Evolutionary conservation across 2,888 invertebrate species (phyloP).

Genomic region (Halictus ligatus): DNA sequence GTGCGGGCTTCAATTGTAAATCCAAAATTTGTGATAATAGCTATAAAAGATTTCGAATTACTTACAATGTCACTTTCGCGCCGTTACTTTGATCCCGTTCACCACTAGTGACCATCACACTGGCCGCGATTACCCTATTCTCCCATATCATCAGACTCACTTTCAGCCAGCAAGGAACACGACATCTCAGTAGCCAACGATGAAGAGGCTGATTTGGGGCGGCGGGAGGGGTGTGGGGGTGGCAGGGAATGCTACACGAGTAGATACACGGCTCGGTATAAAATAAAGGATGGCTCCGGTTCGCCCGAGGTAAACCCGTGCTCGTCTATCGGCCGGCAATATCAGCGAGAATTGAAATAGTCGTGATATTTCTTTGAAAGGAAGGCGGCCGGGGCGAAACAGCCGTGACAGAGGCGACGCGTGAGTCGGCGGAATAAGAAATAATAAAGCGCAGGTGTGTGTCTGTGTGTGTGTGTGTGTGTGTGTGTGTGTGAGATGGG

Average conservation of each 20-base stretch:
- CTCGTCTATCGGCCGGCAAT: slow-evolving; percentile 79
- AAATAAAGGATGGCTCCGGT: slow-evolving; percentile 75
- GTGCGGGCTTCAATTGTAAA: no score
- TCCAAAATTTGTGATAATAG: no score
- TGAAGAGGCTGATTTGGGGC: background rate
- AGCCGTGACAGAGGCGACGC: slow-evolving; percentile 42
- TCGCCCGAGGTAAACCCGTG: slow-evolving; percentile 71
- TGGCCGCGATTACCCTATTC: background rate
- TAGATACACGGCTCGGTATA: slow-evolving; percentile 62
- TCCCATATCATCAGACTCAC: background rate
- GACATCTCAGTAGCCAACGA: background rate
- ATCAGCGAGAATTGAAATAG: slow-evolving; percentile 82
- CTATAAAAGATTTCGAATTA: no score
- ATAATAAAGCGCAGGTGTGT: slow-evolving; percentile 62
- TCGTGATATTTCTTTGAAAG: slow-evolving; percentile 79
- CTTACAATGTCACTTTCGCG: no score
- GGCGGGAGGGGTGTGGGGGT: no score
- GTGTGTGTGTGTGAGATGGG: background rate
- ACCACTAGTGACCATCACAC: background rate
- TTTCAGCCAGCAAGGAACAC: background rate
- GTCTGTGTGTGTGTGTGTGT: background rate
- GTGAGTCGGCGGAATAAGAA: slow-evolving; percentile 60
- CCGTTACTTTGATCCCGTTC: no score
- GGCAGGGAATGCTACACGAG: slow-evolving; percentile 38
- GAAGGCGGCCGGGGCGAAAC: slow-evolving; percentile 58